Conservation (phyloP, 2,888 invertebrate species). For the Prosopocoilus inquinatus region DNA sequence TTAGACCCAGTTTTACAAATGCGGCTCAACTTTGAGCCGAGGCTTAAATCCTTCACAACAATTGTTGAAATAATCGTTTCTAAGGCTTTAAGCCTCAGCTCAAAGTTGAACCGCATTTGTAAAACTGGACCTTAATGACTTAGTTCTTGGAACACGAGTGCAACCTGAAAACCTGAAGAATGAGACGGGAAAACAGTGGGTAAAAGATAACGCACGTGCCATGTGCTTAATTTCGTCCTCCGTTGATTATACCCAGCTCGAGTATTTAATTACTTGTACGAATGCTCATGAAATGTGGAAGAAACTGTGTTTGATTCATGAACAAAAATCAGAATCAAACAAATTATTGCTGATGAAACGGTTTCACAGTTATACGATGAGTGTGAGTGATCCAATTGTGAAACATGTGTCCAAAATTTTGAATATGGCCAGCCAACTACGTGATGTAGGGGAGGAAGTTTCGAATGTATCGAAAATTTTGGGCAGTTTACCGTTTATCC, state of each 20-base stretch:
- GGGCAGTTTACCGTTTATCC: slow-evolving; percentile 27
- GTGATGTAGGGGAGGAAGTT: slow-evolving; percentile 28
- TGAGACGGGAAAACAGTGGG: neutral
- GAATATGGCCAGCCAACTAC: slow-evolving; percentile 27
- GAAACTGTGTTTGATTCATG: slow-evolving; percentile 21
- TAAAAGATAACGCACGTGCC: neutral
- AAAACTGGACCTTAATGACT: too few species aligned
- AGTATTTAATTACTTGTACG: neutral
- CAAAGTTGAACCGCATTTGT: too few species aligned
- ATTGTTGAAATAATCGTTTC: too few species aligned
- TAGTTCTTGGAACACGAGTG: neutral
- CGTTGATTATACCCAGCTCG: neutral
- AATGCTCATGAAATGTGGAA: neutral
- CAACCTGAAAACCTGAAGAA: neutral
- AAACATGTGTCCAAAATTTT: slow-evolving; percentile 26
- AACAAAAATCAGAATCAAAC: slow-evolving; percentile 30
- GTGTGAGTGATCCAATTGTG: slow-evolving; percentile 21
- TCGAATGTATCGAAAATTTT: slow-evolving; percentile 31
- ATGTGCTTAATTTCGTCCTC: neutral
- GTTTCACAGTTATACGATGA: slow-evolving; percentile 26
- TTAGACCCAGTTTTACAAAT: too few species aligned
- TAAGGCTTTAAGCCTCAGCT: too few species aligned
- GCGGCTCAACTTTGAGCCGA: too few species aligned
- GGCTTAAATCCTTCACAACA: too few species aligned
- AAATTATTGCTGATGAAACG: slow-evolving; percentile 23